These are phyloP conservation scores for Typhlichthys subterraneus DNA, from an alignment of 2,797 vertebrate species.

Conservation along the genomic window DNA sequence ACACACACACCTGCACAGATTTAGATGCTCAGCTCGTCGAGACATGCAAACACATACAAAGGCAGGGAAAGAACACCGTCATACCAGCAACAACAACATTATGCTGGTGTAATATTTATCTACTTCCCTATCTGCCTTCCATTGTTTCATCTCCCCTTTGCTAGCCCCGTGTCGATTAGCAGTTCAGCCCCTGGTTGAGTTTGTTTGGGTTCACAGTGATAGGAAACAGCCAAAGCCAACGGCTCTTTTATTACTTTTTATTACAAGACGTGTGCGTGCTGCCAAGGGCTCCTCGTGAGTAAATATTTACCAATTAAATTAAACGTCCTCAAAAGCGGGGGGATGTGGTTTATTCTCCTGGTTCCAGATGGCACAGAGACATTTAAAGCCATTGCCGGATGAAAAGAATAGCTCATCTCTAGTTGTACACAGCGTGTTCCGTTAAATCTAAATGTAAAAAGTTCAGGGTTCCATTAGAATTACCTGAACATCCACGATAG, in stretches of 20 bases:
- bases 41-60: not conserved
- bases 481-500: constrained; percentile 35
- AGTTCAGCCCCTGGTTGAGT: constrained; percentile 53
- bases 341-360: constrained; percentile 25
- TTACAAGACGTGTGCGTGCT: constrained; percentile 46
- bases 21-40: not conserved
- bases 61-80: not conserved
- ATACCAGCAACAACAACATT: constrained; percentile 25
- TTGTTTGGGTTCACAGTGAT: constrained; percentile 58
- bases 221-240: constrained; percentile 49
- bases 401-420: constrained; percentile 45
- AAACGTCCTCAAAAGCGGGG: constrained; percentile 52
- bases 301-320: constrained; percentile 77
- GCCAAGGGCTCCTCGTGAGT: constrained; percentile 56
- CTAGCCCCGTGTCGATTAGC: constrained; percentile 43
- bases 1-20: constrained; percentile 1
- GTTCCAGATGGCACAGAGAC: constrained; percentile 70
- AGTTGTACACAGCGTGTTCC: constrained; percentile 42
- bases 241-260: constrained; percentile 53
- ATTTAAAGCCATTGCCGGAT: constrained; percentile 61
- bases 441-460: constrained; percentile 82
- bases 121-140: constrained; percentile 6
- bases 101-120: constrained; percentile 25
- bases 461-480: constrained; percentile 39
- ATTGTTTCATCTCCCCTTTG: constrained; percentile 47